Conservation (phyloP, 2,797 vertebrate species). For the Cossypha caffra region DNA sequence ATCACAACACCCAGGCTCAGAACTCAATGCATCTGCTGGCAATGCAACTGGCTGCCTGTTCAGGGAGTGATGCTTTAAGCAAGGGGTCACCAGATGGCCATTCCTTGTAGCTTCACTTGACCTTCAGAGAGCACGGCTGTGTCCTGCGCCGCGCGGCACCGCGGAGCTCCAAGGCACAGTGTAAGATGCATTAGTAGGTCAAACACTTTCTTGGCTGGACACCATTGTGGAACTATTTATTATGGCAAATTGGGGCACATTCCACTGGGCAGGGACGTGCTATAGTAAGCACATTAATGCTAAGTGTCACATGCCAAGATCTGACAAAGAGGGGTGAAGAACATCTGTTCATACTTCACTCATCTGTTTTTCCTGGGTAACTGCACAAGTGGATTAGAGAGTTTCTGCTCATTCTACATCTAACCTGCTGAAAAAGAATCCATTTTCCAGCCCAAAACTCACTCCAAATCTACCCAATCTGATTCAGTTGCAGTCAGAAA, state of each 20-base stretch:
- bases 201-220: conserved; percentile 49
- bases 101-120: conserved; percentile 11
- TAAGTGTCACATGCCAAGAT: conserved; percentile 29
- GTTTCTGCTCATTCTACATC: background rate
- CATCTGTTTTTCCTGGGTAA: conserved; percentile 9
- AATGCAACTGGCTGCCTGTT: background rate
- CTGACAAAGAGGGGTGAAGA: conserved; percentile 15
- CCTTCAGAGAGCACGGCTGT: conserved; percentile 28
- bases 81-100: conserved; percentile 28
- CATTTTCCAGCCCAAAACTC: background rate
- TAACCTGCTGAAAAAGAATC: background rate
- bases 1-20: background rate
- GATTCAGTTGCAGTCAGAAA: background rate
- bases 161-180: conserved; percentile 39
- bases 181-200: conserved; percentile 58
- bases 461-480: background rate
- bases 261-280: background rate
- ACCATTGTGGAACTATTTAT: conserved; percentile 13
- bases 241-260: conserved; percentile 35
- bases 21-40: conserved; percentile 3
- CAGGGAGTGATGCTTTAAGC: background rate
- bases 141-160: background rate
- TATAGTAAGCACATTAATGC: background rate
- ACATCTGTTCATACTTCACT: conserved; percentile 20
- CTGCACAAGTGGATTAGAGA: background rate